These are phyloP conservation scores for Pristionchus arcanus DNA, from an alignment of 2,888 invertebrate genomes.

Conservation along the genomic window DNA sequence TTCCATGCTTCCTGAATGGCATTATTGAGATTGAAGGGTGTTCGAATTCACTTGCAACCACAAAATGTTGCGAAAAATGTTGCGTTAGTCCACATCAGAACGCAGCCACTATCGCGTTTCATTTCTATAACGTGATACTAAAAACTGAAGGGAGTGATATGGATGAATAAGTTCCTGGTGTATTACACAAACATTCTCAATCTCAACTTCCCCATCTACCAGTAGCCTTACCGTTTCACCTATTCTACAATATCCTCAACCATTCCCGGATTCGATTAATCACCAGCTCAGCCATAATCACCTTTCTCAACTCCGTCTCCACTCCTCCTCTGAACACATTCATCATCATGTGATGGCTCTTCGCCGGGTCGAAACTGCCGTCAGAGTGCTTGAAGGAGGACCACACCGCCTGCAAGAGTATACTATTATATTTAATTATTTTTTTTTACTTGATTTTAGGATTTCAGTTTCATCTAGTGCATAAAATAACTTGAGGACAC, in stretches of 20 bases:
- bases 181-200: too few species aligned
- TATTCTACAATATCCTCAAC: too few species aligned
- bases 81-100: too few species aligned
- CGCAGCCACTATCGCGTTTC: too few species aligned
- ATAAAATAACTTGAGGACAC: not conserved
- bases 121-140: too few species aligned
- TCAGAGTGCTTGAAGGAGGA: conserved; percentile 87
- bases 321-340: conserved; percentile 83
- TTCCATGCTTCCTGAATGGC: conserved; percentile 89
- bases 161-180: too few species aligned
- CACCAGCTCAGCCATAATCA: too few species aligned
- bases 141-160: too few species aligned
- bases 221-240: too few species aligned
- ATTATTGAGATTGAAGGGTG: not conserved
- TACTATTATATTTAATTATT: not conserved
- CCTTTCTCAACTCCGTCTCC: conserved; percentile 49
- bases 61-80: too few species aligned
- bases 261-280: too few species aligned
- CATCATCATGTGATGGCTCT: conserved; percentile 88
- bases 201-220: too few species aligned
- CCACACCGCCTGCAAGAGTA: conserved; percentile 86
- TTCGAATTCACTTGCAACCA: not conserved
- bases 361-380: conserved; percentile 86
- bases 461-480: not conserved
- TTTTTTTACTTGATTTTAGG: not conserved